Conservation (phyloP, 2,888 invertebrate genomes). For the Hyposoter didymator region DNA sequence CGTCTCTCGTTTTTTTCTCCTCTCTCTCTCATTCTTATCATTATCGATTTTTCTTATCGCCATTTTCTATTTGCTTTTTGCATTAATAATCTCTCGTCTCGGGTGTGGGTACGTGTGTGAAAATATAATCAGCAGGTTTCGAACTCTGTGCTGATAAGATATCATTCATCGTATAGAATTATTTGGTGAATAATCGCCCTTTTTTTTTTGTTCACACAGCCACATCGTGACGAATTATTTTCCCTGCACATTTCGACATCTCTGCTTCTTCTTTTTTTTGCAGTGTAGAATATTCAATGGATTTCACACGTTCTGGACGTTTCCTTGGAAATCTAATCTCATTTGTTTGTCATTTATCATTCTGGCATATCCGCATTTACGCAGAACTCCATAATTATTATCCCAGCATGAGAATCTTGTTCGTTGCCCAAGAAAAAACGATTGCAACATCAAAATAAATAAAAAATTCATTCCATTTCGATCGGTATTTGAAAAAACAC, state of each 20-base stretch:
- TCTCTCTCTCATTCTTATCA: constrained; percentile 25
- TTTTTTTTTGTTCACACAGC: constrained; percentile 4
- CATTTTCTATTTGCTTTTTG: constrained; percentile 74
- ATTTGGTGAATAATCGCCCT: constrained; percentile 58
- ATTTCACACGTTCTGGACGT: not conserved
- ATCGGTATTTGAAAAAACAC: not conserved
- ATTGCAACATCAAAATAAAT: not conserved
- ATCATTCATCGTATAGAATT: constrained; percentile 66
- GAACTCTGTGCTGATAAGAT: constrained; percentile 73
- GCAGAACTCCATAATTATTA: not conserved
- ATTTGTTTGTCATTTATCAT: not conserved
- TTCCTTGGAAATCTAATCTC: not conserved
- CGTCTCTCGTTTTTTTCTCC: not conserved
- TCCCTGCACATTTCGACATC: not conserved
- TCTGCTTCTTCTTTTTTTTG: not conserved
- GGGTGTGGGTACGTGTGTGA: constrained; percentile 44
- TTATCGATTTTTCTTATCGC: constrained; percentile 56
- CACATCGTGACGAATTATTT: not conserved
- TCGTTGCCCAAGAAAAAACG: not conserved
- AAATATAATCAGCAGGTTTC: constrained; percentile 43
- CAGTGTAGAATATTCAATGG: not conserved
- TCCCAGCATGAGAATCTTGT: not conserved
- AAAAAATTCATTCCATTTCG: not conserved
- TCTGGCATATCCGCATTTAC: not conserved
- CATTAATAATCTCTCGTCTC: constrained; percentile 72